Percentiles rank a stretch among this genome's conserved stretches.
These are phyloP conservation scores for Seladonia tumulorum DNA, from an alignment of 2,888 invertebrate genomes.

Conservation along the genomic window DNA sequence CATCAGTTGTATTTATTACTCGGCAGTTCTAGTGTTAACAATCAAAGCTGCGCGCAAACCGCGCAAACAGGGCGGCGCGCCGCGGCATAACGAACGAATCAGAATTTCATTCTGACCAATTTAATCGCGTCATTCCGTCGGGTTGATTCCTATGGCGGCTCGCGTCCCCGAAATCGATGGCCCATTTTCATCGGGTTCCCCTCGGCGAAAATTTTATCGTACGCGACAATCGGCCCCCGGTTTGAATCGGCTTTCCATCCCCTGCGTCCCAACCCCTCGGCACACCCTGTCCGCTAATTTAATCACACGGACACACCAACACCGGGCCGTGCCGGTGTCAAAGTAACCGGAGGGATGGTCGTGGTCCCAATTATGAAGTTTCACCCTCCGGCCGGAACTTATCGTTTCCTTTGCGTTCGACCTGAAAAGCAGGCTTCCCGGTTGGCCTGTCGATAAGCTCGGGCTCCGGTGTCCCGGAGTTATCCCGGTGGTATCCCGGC, in stretches of 20 bases:
- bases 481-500: neutral
- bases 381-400: slow-evolving; percentile 38
- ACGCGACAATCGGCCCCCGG: neutral
- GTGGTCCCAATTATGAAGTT: slow-evolving; percentile 60
- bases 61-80: neutral
- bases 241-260: neutral
- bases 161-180: slow-evolving; percentile 10
- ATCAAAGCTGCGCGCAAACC: neutral
- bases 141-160: neutral
- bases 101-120: slow-evolving; percentile 24
- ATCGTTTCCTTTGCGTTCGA: slow-evolving; percentile 54
- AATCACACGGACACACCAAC: slow-evolving; percentile 8
- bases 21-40: too few relatives aligned
- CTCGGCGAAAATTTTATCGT: neutral
- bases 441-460: slow-evolving; percentile 52
- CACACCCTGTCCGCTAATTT: slow-evolving; percentile 11
- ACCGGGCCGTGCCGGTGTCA: neutral
- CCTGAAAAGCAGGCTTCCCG: slow-evolving; percentile 46
- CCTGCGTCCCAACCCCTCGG: neutral
- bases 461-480: neutral
- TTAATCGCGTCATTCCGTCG: slow-evolving; percentile 1
- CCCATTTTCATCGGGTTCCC: neutral
- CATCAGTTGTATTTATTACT: too few relatives aligned
- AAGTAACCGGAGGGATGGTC: slow-evolving; percentile 10
- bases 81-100: neutral